Evolutionary conservation across 2,797 vertebrate genomes (phyloP), one percentile per base, ranked within the genome.

Genomic region (Apogon talboti): DNA sequence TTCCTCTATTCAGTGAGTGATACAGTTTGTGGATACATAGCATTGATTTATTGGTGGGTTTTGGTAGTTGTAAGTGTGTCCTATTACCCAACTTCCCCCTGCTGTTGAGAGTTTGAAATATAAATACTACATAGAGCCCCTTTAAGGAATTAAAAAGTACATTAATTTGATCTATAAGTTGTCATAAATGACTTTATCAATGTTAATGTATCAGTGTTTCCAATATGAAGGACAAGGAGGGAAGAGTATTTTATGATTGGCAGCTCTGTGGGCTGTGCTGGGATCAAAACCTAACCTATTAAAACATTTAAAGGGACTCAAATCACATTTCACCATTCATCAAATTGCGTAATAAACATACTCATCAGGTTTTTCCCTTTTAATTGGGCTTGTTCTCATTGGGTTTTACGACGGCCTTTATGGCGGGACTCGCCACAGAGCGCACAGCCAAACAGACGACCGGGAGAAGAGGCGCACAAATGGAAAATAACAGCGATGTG

Each of bases 181-280:
- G 28, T 1, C 53, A 19, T 58, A 16, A 18, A 67, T 54, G 0
- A 40, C 51, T 2, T n/a, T 42, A 38, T 47, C 46, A 57, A 50
- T 47, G 66, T 53, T 41, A 52, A 54, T 48, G 35, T 6, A 28
- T n/a, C n/a, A 28, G 43, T 9, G 55, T 33, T 18, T 52, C 19
- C 24, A 46, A 35, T 40, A 9, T 43, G 12, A 11, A 50, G 16
- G n/a, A 40, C 9, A 3, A 30, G 13, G 6, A 49, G 46, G 30
- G 13, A 24, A 38, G n/a, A 6, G 13, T 15, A 3, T 41, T 66
- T 58, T 66, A 64, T 69, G 71, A 66, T 56, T 66, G 6, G 66
- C 48, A 42, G 44, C 30, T 21, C 16, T 24, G 40, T 42, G 37
- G 40, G 53, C 33, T 70, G 11, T 24, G 37, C 19, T 49, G 46